These are phyloP conservation scores for Agrotis exclamationis DNA, from an alignment of 2,888 invertebrate species.

Conservation along the genomic window DNA sequence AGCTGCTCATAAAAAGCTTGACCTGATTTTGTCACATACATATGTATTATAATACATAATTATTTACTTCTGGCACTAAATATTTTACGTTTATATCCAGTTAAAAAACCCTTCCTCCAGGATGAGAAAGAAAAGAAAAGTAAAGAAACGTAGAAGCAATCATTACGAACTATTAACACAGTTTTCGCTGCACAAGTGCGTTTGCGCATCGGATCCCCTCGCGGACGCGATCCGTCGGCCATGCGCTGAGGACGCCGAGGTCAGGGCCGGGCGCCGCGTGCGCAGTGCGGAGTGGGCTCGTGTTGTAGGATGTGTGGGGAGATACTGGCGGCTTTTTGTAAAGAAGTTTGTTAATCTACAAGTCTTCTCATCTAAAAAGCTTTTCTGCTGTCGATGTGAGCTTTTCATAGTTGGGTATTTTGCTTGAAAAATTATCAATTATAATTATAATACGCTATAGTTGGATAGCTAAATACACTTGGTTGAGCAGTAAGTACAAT, in stretches of 20 bases:
- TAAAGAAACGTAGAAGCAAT: neutral
- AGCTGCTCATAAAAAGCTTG: neutral
- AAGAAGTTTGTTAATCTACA: neutral
- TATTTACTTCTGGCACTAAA: too few relatives aligned
- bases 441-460: too few relatives aligned
- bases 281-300: conserved; percentile 29
- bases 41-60: too few relatives aligned
- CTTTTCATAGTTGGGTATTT: neutral
- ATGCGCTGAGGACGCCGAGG: conserved; percentile 65
- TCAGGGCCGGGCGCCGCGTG: conserved; percentile 72
- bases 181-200: conserved; percentile 48
- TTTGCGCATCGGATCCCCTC: conserved; percentile 41
- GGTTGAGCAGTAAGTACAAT: neutral
- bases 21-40: too few relatives aligned
- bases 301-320: conserved; percentile 11
- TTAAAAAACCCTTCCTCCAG: neutral
- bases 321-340: conserved; percentile 15
- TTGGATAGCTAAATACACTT: neutral
- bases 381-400: neutral
- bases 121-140: conserved; percentile 3
- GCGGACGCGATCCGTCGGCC: conserved; percentile 58
- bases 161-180: conserved; percentile 27
- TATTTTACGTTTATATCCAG: too few relatives aligned
- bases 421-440: neutral
- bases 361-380: neutral